Evolutionary conservation across 2,113 vertebrate genomes (phyloP).

Genomic region (Grus americana): DNA sequence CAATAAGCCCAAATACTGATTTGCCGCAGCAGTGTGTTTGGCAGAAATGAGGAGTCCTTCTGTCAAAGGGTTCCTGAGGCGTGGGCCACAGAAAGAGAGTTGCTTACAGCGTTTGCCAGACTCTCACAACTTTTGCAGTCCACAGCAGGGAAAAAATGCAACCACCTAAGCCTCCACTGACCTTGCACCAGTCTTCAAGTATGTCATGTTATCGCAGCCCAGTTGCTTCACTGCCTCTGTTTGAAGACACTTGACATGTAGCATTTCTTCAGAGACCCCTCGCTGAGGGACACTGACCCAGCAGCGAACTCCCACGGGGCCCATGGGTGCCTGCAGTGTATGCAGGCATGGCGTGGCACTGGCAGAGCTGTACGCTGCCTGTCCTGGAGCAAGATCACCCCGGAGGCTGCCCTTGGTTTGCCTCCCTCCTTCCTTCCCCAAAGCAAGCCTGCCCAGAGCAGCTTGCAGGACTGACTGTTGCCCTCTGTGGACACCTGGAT

Average conservation of each 20-base stretch:
- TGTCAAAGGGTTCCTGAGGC: not conserved
- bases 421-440: not conserved
- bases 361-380: rapidly evolving
- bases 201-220: not conserved
- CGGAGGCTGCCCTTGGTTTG: not conserved
- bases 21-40: not conserved
- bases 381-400: not conserved
- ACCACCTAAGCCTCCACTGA: not conserved
- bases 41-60: not conserved
- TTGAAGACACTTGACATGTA: not conserved
- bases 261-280: not conserved
- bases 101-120: not conserved
- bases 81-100: not conserved
- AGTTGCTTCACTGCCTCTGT: not conserved
- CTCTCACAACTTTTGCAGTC: not conserved
- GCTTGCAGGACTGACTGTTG: not conserved
- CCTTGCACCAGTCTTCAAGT: not conserved
- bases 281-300: not conserved
- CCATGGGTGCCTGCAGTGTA: rapidly evolving
- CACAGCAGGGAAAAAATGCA: not conserved
- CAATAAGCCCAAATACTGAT: not conserved
- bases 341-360: rapidly evolving
- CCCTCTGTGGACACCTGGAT: not conserved
- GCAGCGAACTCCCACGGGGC: rapidly evolving
- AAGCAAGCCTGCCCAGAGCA: not conserved